Evolutionary conservation across 2,797 vertebrate genomes (phyloP), one percentile per base, ranked within the genome.

Genomic region (Heterohyrax brucei): DNA sequence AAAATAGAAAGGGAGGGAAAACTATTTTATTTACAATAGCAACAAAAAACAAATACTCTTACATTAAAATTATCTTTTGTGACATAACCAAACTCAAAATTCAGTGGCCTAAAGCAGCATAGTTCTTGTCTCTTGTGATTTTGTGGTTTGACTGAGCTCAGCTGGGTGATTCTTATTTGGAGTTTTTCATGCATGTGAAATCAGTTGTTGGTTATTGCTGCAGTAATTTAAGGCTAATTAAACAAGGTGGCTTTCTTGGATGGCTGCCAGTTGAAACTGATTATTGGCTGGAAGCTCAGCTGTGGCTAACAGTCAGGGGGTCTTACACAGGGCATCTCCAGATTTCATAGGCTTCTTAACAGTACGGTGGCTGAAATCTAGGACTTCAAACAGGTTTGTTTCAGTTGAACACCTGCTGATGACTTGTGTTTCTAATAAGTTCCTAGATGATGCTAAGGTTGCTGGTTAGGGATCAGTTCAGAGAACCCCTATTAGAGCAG

Each of bases 111-210:
- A 82, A 92, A 84, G 14, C 13, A 86, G 76, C 30, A 61, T 28
- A n/a, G 73, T 81, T 94, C 39, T 75, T 78, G 30, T 48, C 14
- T 79, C 85, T 62, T n/a, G 44, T 26, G 50, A 79, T 91, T 89
- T n/a, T 77, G 26, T 86, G 5, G 3, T 66, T 46, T 92, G 21
- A 33, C 18, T 44, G 7, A 33, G 39, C 30, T 73, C 24, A 66
- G 33, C 22, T 56, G 33, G 72, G 22, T 46, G n/a, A 39, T 92
- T 91, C 16, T 56, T 46, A 33, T 8, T n/a, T 44, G 28, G 4
- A 21, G 22, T 92, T 91, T n/a, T 30, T 62, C 14, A 33, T 3
- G 10, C 10, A 62, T 9, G 33, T 59, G 28, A 68, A 33, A 77
- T 78, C 22, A 59, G 1, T 68, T 78, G 33, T 70, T 85, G 33